Base-by-base conservation (phyloP, 1,140 invertebrate genomes). In the Ptiloglossa arizonensis region DNA sequence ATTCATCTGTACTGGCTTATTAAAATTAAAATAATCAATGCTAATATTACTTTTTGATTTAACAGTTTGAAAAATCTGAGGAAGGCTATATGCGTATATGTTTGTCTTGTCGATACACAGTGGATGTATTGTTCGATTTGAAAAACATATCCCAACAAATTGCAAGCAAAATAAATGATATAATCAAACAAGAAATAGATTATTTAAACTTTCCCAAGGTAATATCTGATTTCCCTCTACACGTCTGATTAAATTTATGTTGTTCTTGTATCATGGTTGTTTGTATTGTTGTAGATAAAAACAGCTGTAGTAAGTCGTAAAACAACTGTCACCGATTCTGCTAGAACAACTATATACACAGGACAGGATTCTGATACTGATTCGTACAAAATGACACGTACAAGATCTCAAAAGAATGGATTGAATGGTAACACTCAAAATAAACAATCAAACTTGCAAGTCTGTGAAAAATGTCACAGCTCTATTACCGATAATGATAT, bases 111-210 rank as follows among this genome's bases (percentile, higher is more conserved):
- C 90, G 91, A 52, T 93, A 93, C 62, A 90, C 85, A 54, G 79
- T 92, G 52, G 92, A 92, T 66, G 82, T 92, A 11, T 74, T 92
- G 9, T 83, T 79, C 29, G 92, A 93, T 82, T 79, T 93, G 22
- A 90, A 86, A 59, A 73, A 63, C 38, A 41, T 92, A 29, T 89
- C 83, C 41, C 63, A 88, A 38, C 70, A 89, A 75, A 79, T 82
- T 59, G 22, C 67, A 27, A 54, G 38, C 27, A 89, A 87, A 79
- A 68, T 87, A 2, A 81, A 86, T 17, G 68, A 74, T 27, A 57
- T 82, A 3, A 67, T 85, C n/a, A 22, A 83, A 27, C 72, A 87
- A 56, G 84, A 82, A 17, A 76, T 80, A 24, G 35, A 81, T 52
- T 52, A 84, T 62, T 71, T 80, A n/a, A 72, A 73, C 50, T 81